Percentiles rank a stretch among this genome's conserved stretches.
Evolutionary conservation across 2,888 invertebrate genomes (phyloP).

Genomic region (Mesorhabditis sp.): DNA sequence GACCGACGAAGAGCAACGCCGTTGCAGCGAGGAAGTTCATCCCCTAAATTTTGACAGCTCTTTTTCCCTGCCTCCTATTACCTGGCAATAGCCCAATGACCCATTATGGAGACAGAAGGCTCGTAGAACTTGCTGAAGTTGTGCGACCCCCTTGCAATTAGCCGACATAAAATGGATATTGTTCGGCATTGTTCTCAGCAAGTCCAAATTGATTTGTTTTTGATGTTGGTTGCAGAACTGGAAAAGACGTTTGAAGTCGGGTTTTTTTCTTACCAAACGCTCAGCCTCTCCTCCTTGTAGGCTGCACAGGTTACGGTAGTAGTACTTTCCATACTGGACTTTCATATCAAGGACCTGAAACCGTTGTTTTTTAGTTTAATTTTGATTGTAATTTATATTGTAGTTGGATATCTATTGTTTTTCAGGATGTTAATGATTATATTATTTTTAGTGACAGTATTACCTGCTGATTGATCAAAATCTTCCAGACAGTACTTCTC

Average conservation of each 20-base stretch:
- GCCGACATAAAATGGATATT: slow-evolving; percentile 63
- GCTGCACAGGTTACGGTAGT: slow-evolving; percentile 62
- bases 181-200: slow-evolving; percentile 64
- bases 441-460: too few relatives aligned
- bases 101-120: slow-evolving; percentile 65
- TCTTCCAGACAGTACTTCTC: slow-evolving; percentile 61
- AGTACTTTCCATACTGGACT: slow-evolving; percentile 61
- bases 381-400: neutral
- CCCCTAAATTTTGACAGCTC: slow-evolving; percentile 7
- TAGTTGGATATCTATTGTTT: neutral
- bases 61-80: slow-evolving; percentile 27
- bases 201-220: slow-evolving; percentile 64
- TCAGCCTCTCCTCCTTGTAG: slow-evolving; percentile 58
- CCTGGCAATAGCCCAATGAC: slow-evolving; percentile 64
- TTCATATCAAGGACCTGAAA: slow-evolving; percentile 59
- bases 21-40: slow-evolving; percentile 65
- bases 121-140: slow-evolving; percentile 63
- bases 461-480: slow-evolving; percentile 59
- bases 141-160: slow-evolving; percentile 63
- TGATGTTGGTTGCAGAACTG: slow-evolving; percentile 62
- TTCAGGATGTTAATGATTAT: slow-evolving; percentile 1
- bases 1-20: slow-evolving; percentile 62
- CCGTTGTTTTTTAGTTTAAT: slow-evolving; percentile 18
- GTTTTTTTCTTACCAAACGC: slow-evolving; percentile 58
- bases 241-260: slow-evolving; percentile 13